Percentiles rank a stretch among this genome's conserved stretches.
These are phyloP conservation scores for Epistrophella euchroma DNA, from an alignment of 2,888 invertebrate species.

Conservation along the genomic window DNA sequence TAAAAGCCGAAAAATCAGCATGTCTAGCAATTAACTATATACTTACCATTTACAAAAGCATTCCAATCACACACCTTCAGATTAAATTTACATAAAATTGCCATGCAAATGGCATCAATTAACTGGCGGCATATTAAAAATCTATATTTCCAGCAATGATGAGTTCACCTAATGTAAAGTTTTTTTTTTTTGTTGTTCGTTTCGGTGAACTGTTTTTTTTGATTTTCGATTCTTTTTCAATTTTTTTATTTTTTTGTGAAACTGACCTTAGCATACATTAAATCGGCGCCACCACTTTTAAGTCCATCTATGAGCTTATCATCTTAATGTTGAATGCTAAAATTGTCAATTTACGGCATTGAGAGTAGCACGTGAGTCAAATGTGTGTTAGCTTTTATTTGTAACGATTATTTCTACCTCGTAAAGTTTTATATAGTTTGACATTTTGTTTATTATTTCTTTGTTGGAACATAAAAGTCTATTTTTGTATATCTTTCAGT, in stretches of 20 bases:
- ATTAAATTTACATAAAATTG: constrained; percentile 49
- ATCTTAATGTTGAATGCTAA: neutral
- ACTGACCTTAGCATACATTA: constrained; percentile 60
- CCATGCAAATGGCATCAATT: constrained; percentile 47
- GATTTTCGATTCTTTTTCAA: constrained; percentile 41
- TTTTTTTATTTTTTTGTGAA: constrained; percentile 45
- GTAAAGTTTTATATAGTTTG: neutral
- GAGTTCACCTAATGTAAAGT: constrained; percentile 33
- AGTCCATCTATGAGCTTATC: constrained; percentile 7
- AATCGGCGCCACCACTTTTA: constrained; percentile 13
- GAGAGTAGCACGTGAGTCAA: constrained; percentile 4
- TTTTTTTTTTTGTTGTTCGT: neutral
- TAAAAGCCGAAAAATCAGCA: constrained; percentile 25
- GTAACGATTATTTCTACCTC: neutral
- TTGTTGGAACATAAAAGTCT: neutral
- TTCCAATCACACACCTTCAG: constrained; percentile 44
- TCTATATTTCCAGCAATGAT: constrained; percentile 13
- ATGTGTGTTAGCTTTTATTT: neutral
- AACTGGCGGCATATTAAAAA: constrained; percentile 14
- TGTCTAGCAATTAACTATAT: constrained; percentile 17
- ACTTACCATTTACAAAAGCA: constrained; percentile 22
- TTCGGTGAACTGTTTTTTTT: constrained; percentile 17
- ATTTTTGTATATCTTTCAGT: neutral
- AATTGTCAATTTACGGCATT: neutral
- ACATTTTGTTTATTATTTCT: neutral